Evolutionary conservation across 2,888 invertebrate species (phyloP).

Genomic region (Leptopilina syphax): DNA sequence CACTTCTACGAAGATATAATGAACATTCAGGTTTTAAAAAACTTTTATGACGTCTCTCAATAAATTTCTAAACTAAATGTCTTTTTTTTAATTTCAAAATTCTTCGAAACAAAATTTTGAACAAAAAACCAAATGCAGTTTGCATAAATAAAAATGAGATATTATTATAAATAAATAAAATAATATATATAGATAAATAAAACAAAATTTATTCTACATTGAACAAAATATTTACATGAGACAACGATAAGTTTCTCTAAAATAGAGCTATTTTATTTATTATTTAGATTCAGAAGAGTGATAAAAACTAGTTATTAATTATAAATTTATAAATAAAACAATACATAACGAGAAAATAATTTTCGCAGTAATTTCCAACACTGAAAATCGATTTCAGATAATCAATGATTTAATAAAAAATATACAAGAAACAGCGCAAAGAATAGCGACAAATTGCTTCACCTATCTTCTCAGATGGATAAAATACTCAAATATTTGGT

Average conservation of each 20-base stretch:
- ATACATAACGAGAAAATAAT: constrained; percentile 25
- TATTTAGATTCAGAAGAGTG: background rate
- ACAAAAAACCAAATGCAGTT: no score
- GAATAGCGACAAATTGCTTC: constrained; percentile 82
- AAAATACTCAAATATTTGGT: constrained; percentile 87
- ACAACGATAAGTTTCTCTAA: no score
- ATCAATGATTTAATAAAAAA: constrained; percentile 83
- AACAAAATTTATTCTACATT: no score
- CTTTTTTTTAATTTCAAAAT: no score
- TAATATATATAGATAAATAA: no score
- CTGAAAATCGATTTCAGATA: constrained; percentile 73
- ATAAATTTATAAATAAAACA: background rate
- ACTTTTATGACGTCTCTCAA: background rate
- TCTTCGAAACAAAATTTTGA: no score
- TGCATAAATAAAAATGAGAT: no score
- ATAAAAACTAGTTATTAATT: background rate
- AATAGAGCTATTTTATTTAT: no score
- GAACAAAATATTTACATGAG: no score
- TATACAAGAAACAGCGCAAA: constrained; percentile 84
- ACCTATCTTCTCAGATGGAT: constrained; percentile 84
- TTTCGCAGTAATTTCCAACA: background rate
- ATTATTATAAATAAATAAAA: no score
- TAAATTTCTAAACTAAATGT: no score
- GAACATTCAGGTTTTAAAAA: constrained; percentile 78
- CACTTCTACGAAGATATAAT: constrained; percentile 89